These are phyloP conservation scores for Boleophthalmus pectinirostris DNA, from an alignment of 2,113 vertebrate species.

Conservation along the genomic window DNA sequence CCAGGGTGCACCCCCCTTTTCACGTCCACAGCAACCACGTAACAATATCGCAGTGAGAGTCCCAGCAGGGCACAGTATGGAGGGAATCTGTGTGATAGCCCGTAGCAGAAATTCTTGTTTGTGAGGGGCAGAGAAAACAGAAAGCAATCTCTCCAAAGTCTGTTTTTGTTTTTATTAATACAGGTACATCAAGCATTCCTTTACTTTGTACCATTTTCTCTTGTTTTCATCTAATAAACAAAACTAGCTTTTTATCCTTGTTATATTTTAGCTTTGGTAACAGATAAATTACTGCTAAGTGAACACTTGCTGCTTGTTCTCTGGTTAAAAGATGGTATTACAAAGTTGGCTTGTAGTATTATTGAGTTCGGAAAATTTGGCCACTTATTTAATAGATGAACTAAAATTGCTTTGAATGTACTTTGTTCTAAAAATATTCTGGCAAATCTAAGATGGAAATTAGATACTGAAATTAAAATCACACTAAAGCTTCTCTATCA, in stretches of 20 bases:
- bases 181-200: slow-evolving; percentile 30
- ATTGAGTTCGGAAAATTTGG: neutral
- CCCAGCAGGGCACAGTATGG: slow-evolving; percentile 29
- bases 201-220: neutral
- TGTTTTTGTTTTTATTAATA: slow-evolving; percentile 34
- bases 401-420: neutral
- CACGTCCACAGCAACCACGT: slow-evolving; percentile 13
- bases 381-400: neutral
- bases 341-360: neutral
- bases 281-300: neutral
- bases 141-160: slow-evolving; percentile 33
- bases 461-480: neutral
- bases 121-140: slow-evolving; percentile 52
- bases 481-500: neutral
- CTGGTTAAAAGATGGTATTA: neutral
- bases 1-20: slow-evolving; percentile 3
- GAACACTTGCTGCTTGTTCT: neutral
- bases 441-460: slow-evolving; percentile 1
- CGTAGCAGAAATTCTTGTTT: slow-evolving; percentile 56
- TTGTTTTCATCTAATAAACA: neutral
- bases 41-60: slow-evolving; percentile 14
- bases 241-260: neutral
- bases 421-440: neutral
- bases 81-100: slow-evolving; percentile 49
- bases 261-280: neutral